Evolutionary conservation across 2,888 invertebrate species (phyloP).

Genomic region (Microctonus aethiopoides): DNA sequence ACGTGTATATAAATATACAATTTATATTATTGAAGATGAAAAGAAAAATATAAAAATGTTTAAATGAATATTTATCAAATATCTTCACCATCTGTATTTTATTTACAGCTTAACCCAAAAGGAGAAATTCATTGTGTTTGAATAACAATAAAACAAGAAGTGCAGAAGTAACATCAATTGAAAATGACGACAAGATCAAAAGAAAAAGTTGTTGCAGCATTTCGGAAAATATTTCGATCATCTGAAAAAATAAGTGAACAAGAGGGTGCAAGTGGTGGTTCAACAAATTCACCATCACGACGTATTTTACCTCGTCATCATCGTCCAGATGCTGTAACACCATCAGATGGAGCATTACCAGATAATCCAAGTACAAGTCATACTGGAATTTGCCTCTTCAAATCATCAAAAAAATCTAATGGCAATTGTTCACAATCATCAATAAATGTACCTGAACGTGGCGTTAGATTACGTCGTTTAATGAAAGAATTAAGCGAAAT

Average conservation of each 20-base stretch:
- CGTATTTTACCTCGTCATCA: conserved; percentile 66
- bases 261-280: conserved; percentile 68
- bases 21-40: neutral
- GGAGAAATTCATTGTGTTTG: neutral
- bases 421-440: conserved; percentile 48
- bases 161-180: neutral
- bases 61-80: neutral
- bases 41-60: neutral
- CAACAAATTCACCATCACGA: conserved; percentile 73
- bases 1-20: neutral
- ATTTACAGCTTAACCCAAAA: conserved; percentile 25
- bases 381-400: conserved; percentile 57
- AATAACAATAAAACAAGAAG: conserved; percentile 1
- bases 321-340: conserved; percentile 61
- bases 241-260: conserved; percentile 77
- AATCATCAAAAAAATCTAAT: conserved; percentile 55
- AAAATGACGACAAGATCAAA: conserved; percentile 81
- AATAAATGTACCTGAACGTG: conserved; percentile 66
- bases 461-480: conserved; percentile 79
- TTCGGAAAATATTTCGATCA: conserved; percentile 81
- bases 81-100: neutral
- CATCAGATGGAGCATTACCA: conserved; percentile 56
- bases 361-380: conserved; percentile 58
- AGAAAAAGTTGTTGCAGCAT: conserved; percentile 84
- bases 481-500: conserved; percentile 90